A percentile compares a stretch with the other conserved stretches of the same genome.
phyloP scores from a whole-genome alignment of 1,140 invertebrate genomes.

The Neomicropteryx cornuta region DNA sequence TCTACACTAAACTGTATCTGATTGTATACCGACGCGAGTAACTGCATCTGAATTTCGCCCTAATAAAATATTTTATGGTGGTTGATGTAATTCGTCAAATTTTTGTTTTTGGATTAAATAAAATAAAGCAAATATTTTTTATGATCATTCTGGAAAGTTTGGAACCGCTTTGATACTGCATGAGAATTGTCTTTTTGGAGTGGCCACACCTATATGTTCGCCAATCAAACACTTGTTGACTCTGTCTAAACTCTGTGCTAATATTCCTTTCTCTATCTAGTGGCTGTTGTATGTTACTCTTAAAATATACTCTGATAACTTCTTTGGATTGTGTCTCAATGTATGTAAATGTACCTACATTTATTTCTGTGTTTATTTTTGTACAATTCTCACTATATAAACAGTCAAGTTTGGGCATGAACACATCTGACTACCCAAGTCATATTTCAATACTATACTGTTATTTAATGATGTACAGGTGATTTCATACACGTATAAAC shows the following conservation, averaged over 20 bases:
- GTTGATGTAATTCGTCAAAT: no score
- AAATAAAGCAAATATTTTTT: conserved; percentile 3
- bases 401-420: conserved; percentile 38
- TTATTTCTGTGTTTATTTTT: conserved; percentile 38
- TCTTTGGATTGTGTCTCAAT: no score
- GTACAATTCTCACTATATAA: conserved; percentile 31
- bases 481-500: no score
- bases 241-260: conserved; percentile 32
- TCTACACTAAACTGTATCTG: no score
- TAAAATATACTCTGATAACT: no score
- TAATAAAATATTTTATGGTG: no score
- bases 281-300: conserved; percentile 42
- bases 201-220: conserved; percentile 18
- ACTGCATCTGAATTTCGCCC: no score
- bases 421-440: conserved; percentile 35
- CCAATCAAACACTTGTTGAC: conserved; percentile 12
- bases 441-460: conserved; percentile 34
- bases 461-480: no score
- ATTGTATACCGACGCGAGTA: no score
- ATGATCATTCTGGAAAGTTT: conserved; percentile 13
- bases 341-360: no score
- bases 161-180: conserved; percentile 11
- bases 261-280: conserved; percentile 39
- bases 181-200: conserved; percentile 12
- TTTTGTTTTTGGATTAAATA: neutral